These are phyloP conservation scores for Drosophila paulistorum DNA, from an alignment of 1,140 invertebrate species.

Conservation along the genomic window DNA sequence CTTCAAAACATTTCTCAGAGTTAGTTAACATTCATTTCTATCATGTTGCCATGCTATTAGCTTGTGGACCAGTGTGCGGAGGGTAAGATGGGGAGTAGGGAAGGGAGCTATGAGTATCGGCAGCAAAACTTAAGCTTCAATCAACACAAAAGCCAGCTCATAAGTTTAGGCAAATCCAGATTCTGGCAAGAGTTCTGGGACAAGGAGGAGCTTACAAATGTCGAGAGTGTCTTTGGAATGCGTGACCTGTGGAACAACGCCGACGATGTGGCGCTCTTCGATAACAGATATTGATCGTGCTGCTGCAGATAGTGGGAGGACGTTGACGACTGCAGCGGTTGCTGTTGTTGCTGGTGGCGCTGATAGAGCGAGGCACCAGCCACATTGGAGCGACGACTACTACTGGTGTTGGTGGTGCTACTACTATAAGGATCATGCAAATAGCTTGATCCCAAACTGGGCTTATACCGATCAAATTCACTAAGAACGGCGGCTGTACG, in stretches of 20 bases:
- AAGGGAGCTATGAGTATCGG: conserved; percentile 9
- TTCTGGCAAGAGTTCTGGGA: conserved; percentile 21
- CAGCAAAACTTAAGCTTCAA: conserved; percentile 49
- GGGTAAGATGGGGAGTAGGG: not conserved
- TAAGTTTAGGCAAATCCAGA: conserved; percentile 1
- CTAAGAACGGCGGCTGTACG: conserved; percentile 75
- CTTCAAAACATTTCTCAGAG: no score
- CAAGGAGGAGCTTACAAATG: conserved; percentile 77
- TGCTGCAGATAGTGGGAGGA: conserved; percentile 68
- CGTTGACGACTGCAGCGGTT: conserved; percentile 48
- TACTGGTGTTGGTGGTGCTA: conserved; percentile 20
- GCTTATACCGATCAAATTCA: conserved; percentile 71
- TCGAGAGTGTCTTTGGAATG: conserved; percentile 83
- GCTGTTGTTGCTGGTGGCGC: conserved; percentile 54
- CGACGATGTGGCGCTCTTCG: conserved; percentile 79
- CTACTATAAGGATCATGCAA: conserved; percentile 65
- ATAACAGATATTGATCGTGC: conserved; percentile 71
- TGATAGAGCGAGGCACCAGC: conserved; percentile 57
- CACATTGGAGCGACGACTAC: conserved; percentile 51
- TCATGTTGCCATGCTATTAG: conserved; percentile 53
- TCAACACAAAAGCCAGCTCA: conserved; percentile 20
- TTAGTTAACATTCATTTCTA: conserved; percentile 38
- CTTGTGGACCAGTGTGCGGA: conserved; percentile 30
- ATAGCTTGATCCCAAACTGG: conserved; percentile 52
- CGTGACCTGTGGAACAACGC: conserved; percentile 82